Conservation (phyloP, 2,113 vertebrate species). For the Ameiurus melas region DNA sequence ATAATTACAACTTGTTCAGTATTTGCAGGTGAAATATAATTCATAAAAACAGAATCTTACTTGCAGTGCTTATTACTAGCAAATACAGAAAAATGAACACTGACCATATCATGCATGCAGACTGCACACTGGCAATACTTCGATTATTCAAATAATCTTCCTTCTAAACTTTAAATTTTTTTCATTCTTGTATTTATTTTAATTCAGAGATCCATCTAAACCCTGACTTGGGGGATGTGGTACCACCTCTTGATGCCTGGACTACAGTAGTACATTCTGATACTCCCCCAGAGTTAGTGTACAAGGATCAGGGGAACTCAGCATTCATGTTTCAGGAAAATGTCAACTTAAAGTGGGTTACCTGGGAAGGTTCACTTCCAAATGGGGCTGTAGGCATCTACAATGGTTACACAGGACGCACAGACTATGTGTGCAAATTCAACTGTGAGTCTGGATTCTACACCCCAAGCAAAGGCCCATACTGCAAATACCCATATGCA, state of each 20-base stretch:
- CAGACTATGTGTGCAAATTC: slow-evolving; percentile 56
- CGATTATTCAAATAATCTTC: background rate
- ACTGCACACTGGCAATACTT: background rate
- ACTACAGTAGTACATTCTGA: slow-evolving; percentile 23
- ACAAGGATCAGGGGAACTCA: slow-evolving; percentile 4
- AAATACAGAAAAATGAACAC: background rate
- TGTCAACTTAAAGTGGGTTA: slow-evolving; percentile 56
- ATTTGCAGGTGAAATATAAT: background rate
- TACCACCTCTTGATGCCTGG: slow-evolving; percentile 56
- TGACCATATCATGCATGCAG: background rate
- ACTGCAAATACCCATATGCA: slow-evolving; percentile 57
- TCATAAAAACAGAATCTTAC: background rate
- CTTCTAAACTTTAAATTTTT: background rate
- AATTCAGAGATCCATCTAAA: slow-evolving; percentile 59
- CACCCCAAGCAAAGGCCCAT: slow-evolving; percentile 48
- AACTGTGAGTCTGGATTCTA: slow-evolving; percentile 59
- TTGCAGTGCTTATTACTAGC: background rate
- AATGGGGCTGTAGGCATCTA: slow-evolving; percentile 55
- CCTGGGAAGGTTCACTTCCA: slow-evolving; percentile 52
- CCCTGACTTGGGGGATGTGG: slow-evolving; percentile 52
- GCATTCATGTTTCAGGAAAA: slow-evolving; percentile 47
- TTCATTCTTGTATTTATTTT: background rate
- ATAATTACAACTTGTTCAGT: background rate
- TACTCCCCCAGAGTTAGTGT: background rate
- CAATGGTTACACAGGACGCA: slow-evolving; percentile 54